Evolutionary conservation across 2,113 vertebrate genomes (phyloP).

Genomic region (Cichladusa arquata): DNA sequence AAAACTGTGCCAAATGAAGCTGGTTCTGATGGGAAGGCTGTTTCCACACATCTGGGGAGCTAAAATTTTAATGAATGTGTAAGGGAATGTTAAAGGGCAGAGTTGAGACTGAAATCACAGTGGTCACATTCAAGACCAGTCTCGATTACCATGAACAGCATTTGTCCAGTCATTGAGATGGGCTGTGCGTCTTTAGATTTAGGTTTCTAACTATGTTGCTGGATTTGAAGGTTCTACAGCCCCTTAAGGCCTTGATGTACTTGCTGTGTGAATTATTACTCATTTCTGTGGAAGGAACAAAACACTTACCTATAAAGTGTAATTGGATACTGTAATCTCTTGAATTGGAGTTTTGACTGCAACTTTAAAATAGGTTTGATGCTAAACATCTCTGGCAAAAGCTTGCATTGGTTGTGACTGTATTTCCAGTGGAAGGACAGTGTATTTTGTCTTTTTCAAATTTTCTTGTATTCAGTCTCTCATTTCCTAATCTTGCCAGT

Average conservation of each 20-base stretch:
- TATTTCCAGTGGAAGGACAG: background rate
- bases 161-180: background rate
- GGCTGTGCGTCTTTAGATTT: background rate
- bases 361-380: background rate
- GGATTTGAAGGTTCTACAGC: background rate
- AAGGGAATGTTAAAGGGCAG: background rate
- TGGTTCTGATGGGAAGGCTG: background rate
- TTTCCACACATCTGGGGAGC: background rate
- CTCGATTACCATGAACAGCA: background rate
- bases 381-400: background rate
- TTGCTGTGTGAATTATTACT: background rate
- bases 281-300: background rate
- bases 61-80: background rate
- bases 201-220: background rate
- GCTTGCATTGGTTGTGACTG: background rate
- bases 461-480: background rate
- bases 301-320: background rate
- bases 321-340: background rate
- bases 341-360: background rate
- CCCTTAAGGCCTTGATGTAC: background rate
- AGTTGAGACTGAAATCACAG: no score
- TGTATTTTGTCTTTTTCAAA: background rate
- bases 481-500: background rate
- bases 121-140: no score
- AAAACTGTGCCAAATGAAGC: background rate